phyloP scores from a whole-genome alignment of 2,113 vertebrate species.

The Percopsis transmontana region DNA sequence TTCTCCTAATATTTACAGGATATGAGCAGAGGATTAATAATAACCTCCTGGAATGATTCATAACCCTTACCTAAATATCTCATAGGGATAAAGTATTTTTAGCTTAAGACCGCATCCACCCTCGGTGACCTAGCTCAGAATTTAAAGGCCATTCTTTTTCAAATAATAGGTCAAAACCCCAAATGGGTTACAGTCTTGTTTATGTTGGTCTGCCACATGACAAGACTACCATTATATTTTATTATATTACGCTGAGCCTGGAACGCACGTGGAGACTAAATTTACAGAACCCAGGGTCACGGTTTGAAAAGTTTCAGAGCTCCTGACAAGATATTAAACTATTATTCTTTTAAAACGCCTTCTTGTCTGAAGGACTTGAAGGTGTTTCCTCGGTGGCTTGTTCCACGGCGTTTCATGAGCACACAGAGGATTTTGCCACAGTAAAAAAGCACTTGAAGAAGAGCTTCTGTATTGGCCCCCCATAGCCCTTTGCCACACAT shows the following conservation, averaged over 20 bases:
- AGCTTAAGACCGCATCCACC: not conserved
- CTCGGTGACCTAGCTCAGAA: not conserved
- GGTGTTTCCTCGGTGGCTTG: not conserved
- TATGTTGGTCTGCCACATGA: not conserved
- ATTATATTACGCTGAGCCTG: not conserved
- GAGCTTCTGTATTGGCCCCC: constrained; percentile 59
- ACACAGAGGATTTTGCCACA: constrained; percentile 30
- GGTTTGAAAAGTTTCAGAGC: not conserved
- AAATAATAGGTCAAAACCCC: not conserved
- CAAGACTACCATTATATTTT: not conserved
- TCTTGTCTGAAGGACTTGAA: constrained; percentile 2
- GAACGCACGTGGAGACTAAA: not conserved
- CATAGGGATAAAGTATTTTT: not conserved
- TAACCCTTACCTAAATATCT: too few relatives aligned
- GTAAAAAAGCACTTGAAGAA: constrained; percentile 45
- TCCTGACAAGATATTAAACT: not conserved
- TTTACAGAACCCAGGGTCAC: not conserved
- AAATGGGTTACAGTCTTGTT: constrained; percentile 1
- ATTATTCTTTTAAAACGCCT: constrained; percentile 4
- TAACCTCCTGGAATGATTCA: too few relatives aligned
- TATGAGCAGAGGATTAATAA: not conserved
- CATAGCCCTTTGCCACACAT: constrained; percentile 24
- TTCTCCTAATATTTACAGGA: not conserved
- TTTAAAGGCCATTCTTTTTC: not conserved
- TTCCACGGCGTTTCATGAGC: constrained; percentile 28